Evolutionary conservation across 2,797 vertebrate species (phyloP).

Genomic region (Falco cherrug): DNA sequence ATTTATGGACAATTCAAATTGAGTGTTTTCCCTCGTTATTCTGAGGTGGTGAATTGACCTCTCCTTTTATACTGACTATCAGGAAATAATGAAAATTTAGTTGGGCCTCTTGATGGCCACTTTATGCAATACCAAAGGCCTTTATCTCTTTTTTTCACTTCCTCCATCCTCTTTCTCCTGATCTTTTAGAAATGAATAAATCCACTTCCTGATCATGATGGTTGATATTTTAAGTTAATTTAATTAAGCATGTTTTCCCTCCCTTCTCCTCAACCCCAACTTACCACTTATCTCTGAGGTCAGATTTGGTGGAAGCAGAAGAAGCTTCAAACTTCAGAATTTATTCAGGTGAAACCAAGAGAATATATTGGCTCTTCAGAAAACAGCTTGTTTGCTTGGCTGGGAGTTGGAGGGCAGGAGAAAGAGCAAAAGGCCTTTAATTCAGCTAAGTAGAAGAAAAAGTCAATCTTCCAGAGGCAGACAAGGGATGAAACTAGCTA

Average conservation of each 20-base stretch:
- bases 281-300: slow-evolving; percentile 11
- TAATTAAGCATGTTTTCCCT: slow-evolving; percentile 52
- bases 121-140: background rate
- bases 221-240: slow-evolving; percentile 46
- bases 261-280: background rate
- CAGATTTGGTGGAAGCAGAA: background rate
- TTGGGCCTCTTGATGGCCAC: background rate
- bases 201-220: background rate
- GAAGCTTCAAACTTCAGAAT: background rate
- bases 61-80: background rate
- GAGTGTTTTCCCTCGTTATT: slow-evolving; percentile 2
- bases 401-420: background rate
- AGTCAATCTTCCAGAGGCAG: background rate
- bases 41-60: background rate
- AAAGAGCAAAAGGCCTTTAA: background rate
- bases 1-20: slow-evolving; percentile 31
- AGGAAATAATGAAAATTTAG: slow-evolving; percentile 30
- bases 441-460: background rate
- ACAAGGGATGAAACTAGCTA: background rate
- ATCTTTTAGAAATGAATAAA: slow-evolving; percentile 33
- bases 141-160: background rate
- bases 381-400: background rate
- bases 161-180: background rate
- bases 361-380: background rate
- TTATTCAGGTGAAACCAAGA: background rate